These are phyloP conservation scores for Leuciscus idus DNA, from an alignment of 2,113 vertebrate species.

Conservation along the genomic window DNA sequence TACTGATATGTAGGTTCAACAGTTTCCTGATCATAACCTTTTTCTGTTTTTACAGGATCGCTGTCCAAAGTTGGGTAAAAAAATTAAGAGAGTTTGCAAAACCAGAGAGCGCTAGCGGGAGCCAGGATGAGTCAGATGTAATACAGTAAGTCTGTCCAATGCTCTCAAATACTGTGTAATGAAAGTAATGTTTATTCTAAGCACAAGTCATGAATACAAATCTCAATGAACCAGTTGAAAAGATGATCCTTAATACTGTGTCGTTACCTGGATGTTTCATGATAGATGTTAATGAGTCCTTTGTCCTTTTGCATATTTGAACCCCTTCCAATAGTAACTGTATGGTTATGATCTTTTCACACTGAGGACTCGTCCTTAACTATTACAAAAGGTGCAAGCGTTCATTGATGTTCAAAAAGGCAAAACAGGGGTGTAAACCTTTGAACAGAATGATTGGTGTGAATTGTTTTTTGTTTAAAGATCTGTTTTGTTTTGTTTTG, in stretches of 20 bases:
- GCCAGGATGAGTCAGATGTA: not conserved
- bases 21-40: not conserved
- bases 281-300: not conserved
- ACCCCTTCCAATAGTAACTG: not conserved
- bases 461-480: no score
- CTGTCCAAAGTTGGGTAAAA: not conserved
- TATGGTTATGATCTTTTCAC: not conserved
- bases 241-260: not conserved
- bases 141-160: not conserved
- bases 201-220: not conserved
- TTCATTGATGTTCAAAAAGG: no score
- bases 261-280: not conserved
- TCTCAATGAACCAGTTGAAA: not conserved
- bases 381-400: no score
- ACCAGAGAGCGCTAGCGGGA: not conserved
- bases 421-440: no score
- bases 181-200: not conserved
- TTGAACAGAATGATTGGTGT: no score
- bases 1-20: not conserved
- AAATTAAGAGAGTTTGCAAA: not conserved
- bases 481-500: no score
- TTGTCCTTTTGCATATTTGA: not conserved
- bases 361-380: not conserved
- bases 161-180: not conserved
- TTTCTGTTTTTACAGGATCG: not conserved